Evolutionary conservation across 2,888 invertebrate genomes (phyloP).

Genomic region (Himalopsyche tibetana): DNA sequence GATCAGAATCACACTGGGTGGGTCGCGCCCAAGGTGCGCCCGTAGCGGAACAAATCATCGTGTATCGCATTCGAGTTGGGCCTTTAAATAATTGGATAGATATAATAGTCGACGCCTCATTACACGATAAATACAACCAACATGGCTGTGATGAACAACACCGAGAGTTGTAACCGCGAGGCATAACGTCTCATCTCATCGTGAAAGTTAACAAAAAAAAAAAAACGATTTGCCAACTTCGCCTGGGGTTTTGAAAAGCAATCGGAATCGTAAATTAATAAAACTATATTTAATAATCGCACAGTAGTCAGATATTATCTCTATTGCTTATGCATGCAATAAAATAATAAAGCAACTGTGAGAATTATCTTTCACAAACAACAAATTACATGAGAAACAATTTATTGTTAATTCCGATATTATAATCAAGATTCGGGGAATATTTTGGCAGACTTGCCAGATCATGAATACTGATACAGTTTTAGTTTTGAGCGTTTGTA

Average conservation of each 20-base stretch:
- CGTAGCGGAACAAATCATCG: slow-evolving; percentile 26
- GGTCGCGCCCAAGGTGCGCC: slow-evolving; percentile 21
- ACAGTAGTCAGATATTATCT: slow-evolving; percentile 31
- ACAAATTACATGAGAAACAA: no score
- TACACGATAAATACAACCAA: slow-evolving; percentile 33
- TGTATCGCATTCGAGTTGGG: neutral
- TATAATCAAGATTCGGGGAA: no score
- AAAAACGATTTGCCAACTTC: neutral
- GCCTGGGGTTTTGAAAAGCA: slow-evolving; percentile 29
- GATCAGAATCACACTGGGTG: slow-evolving; percentile 17
- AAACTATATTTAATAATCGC: neutral
- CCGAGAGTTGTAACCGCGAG: neutral
- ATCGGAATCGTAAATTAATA: slow-evolving; percentile 11
- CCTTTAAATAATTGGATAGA: neutral
- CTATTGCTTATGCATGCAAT: neutral
- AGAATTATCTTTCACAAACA: no score
- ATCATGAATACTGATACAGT: no score
- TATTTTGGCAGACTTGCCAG: no score
- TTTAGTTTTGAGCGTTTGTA: no score
- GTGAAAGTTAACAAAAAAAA: neutral
- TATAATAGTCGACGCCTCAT: slow-evolving; percentile 26
- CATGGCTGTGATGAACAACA: neutral
- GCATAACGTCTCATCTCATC: neutral
- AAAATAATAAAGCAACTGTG: neutral
- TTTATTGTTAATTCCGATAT: no score